Evolutionary conservation across 2,797 vertebrate species (phyloP).

Genomic region (Eulemur mongoz): DNA sequence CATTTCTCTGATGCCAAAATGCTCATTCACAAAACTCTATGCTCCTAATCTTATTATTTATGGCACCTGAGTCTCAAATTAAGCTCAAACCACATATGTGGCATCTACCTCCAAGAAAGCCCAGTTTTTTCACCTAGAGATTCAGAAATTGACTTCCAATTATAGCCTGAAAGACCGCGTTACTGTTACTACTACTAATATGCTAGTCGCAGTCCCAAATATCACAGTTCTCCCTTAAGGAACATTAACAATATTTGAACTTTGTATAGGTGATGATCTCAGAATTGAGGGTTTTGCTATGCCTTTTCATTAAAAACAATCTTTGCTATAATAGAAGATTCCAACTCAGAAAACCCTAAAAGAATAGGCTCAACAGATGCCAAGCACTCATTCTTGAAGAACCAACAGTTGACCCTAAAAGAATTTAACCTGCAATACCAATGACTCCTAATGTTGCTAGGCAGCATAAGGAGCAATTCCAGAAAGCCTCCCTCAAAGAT

Average conservation of each 20-base stretch:
- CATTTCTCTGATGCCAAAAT: not conserved
- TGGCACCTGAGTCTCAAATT: not conserved
- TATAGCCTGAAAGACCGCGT: not conserved
- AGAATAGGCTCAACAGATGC: not conserved
- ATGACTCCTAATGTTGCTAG: not conserved
- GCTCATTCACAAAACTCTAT: conserved; percentile 31
- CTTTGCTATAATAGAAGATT: not conserved
- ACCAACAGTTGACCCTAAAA: not conserved
- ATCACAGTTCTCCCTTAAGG: not conserved
- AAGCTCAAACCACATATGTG: not conserved
- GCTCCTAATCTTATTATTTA: conserved; percentile 32
- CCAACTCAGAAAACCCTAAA: not conserved
- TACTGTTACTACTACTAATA: not conserved
- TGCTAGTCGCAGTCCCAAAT: not conserved
- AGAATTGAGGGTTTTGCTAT: not conserved
- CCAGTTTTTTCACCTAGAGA: not conserved
- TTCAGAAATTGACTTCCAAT: not conserved
- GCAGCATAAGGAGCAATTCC: not conserved
- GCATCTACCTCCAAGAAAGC: not conserved
- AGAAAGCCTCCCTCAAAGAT: conserved; percentile 11
- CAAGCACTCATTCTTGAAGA: not conserved
- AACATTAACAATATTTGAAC: not conserved
- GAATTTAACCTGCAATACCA: not conserved
- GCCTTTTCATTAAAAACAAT: conserved; percentile 24
- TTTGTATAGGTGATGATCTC: not conserved